Percentiles rank a stretch among this genome's conserved stretches.
Conservation (phyloP, 35 echinoderm and acorn worm genomes). For the Ophiothrix spiculata region DNA sequence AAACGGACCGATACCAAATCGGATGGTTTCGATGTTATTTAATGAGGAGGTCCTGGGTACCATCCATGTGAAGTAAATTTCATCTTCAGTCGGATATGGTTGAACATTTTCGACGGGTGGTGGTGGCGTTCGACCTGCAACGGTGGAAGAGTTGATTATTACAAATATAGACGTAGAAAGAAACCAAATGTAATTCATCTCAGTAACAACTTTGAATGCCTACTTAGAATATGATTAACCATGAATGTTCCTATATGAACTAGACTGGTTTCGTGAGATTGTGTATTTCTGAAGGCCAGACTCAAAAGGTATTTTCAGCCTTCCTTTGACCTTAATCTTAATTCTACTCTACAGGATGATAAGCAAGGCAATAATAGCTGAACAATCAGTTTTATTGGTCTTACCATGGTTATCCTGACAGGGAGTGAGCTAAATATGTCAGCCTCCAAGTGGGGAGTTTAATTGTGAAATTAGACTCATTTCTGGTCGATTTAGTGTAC, state of each 20-base stretch:
- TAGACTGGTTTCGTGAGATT: background rate
- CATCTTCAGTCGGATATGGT: background rate
- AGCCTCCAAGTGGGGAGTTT: too few species aligned
- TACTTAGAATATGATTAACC: too few species aligned
- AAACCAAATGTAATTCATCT: background rate
- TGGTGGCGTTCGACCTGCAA: background rate
- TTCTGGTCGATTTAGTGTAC: too few species aligned
- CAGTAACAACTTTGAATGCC: background rate
- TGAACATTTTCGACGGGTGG: background rate
- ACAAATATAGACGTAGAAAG: background rate
- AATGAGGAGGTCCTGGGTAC: background rate
- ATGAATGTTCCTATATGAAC: too few species aligned
- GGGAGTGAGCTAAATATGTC: too few species aligned
- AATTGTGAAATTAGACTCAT: too few species aligned
- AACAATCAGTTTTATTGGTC: too few species aligned
- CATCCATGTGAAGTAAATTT: background rate
- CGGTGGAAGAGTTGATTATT: background rate
- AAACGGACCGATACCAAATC: background rate
- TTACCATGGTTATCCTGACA: too few species aligned
- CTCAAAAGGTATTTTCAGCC: background rate
- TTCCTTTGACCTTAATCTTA: too few species aligned
- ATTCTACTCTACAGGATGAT: too few species aligned
- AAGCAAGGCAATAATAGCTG: too few species aligned
- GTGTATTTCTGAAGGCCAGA: background rate
- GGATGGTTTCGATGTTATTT: background rate